These are phyloP conservation scores for Ethmia dodecea DNA, from an alignment of 2,888 invertebrate species.

Conservation along the genomic window DNA sequence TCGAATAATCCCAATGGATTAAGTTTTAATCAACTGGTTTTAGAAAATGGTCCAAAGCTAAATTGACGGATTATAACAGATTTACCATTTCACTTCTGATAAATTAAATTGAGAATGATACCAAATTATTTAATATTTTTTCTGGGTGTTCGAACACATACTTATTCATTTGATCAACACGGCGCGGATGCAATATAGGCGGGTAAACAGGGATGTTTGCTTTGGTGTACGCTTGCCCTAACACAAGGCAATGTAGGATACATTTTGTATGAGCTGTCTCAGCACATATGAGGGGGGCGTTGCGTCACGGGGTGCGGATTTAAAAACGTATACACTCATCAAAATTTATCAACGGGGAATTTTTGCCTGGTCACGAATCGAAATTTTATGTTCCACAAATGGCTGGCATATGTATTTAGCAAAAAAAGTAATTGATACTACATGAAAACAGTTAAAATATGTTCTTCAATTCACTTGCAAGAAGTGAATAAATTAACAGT, in stretches of 20 bases:
- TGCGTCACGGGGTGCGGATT: conserved; percentile 21
- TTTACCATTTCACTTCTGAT: conserved; percentile 3
- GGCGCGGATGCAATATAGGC: background rate
- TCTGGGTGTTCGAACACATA: background rate
- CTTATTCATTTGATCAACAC: background rate
- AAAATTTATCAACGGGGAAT: conserved; percentile 36
- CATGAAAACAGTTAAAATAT: too few species aligned
- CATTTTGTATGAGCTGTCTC: conserved; percentile 51
- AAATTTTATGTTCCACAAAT: background rate
- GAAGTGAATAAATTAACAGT: too few species aligned
- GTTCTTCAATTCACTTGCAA: too few species aligned
- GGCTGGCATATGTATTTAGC: too few species aligned
- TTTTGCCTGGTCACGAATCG: conserved; percentile 17
- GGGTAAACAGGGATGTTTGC: conserved; percentile 19
- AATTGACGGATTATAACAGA: conserved; percentile 7
- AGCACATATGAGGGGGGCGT: conserved; percentile 26
- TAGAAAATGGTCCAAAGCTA: conserved; percentile 1
- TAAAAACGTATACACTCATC: conserved; percentile 38
- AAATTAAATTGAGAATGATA: conserved; percentile 7
- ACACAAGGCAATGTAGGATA: conserved; percentile 33
- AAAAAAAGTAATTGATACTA: too few species aligned
- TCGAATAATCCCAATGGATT: too few species aligned
- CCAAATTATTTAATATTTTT: too few species aligned
- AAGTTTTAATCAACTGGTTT: conserved; percentile 4
- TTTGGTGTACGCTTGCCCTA: conserved; percentile 26